Conservation (phyloP, 1,140 invertebrate genomes). For the Drosophila sechellia region DNA sequence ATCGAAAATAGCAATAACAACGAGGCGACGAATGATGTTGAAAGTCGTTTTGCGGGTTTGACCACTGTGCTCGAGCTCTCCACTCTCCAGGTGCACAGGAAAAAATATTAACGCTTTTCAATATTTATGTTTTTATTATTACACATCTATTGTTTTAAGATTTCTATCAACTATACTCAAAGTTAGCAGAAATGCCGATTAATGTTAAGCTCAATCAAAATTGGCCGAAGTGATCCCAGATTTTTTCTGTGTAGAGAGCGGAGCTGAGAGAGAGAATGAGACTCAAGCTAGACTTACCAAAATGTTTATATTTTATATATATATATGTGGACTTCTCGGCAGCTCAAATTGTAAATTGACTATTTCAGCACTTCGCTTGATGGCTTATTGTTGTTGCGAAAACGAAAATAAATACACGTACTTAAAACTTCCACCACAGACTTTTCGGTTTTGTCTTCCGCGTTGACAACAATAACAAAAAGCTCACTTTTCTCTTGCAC, state of each 20-base stretch:
- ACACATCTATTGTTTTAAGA: too few relatives aligned
- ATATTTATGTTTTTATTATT: too few relatives aligned
- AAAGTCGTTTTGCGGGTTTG: constrained; percentile 83
- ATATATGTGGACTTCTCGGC: constrained; percentile 27
- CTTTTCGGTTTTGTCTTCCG: constrained; percentile 38
- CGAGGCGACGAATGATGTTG: constrained; percentile 66
- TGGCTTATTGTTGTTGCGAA: constrained; percentile 33
- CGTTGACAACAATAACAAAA: constrained; percentile 22
- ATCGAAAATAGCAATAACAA: constrained; percentile 27
- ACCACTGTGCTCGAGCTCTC: constrained; percentile 11
- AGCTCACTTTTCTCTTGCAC: constrained; percentile 53
- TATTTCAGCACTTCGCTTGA: constrained; percentile 52
- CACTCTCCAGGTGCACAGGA: constrained; percentile 16
- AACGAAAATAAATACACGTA: constrained; percentile 12
- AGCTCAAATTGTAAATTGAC: constrained; percentile 49
- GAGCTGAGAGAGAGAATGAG: constrained; percentile 4
- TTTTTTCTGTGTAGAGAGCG: constrained; percentile 13
- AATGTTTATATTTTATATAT: constrained; percentile 46
- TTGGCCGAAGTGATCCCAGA: not conserved
- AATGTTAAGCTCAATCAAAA: too few relatives aligned
- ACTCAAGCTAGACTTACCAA: constrained; percentile 42
- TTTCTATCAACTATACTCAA: too few relatives aligned
- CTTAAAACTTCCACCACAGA: constrained; percentile 13
- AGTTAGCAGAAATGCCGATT: too few relatives aligned
- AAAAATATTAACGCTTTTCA: not conserved